Base-by-base conservation (phyloP, 1,140 invertebrate species). In the roundworm (Caenorhabditis elegans) region DNA sequence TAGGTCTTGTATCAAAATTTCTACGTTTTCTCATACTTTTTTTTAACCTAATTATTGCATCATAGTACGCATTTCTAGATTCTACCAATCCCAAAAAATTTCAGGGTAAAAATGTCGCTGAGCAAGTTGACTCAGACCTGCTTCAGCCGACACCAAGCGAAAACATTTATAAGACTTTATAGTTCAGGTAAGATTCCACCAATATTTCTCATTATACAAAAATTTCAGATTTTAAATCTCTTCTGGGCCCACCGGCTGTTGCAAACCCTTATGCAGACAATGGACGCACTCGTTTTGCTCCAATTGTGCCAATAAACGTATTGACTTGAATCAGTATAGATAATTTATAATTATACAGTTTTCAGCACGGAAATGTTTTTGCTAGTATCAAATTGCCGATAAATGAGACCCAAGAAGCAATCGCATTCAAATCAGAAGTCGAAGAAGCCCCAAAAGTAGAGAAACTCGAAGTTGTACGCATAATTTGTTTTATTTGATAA, bases 101-200 rank as follows among this genome's bases (percentile, higher is more conserved):
- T 13, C 5, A 70, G 60, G 60, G 60, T 70, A 36, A 70, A 39
- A 70, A 70, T 70, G 60, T 70, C 60, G 34, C 60, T 70, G 60
- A 70, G 34, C 34, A 70, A 70, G 10, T 15, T 70, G n/a, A 70
- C 34, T 39, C 60, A 70, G 60, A 70, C 34, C n/a, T 70, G 34
- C 26, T 70, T 70, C 60, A 70, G 60, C 22, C 60, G 60, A 39
- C 60, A 70, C 34, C 60, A 39, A 24, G 34, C 60, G n/a, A 70
- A 13, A 39, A 70, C 34, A 39, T 70, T 70, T 13, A 70, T 70
- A n/a, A 70, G 60, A 43, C 39, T 70, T n/a, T 70, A 6, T 70
- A 70, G 60, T 39, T 70, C 60, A 39, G 60, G 60, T 70, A 22
- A 19, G 60, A 39, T 34, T 8, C 17, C 0, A 17, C 11, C 3